Evolutionary conservation across 2,797 vertebrate species (phyloP), one percentile per base, ranked within the genome.

Genomic region (Mormyrus proboscirostris): DNA sequence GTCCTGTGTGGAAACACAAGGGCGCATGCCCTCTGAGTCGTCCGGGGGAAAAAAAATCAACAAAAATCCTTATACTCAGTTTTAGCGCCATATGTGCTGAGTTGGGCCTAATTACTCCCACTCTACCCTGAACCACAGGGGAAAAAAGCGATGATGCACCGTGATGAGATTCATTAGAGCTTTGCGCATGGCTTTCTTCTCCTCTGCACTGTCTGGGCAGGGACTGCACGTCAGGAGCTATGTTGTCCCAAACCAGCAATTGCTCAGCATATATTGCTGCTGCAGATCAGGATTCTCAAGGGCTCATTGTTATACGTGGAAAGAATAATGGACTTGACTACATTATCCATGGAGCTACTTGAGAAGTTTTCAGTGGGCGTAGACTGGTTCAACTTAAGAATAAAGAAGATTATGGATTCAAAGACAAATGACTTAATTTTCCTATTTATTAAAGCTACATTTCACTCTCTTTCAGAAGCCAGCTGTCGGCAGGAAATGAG

Each of bases 401-500:
- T 44, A 25, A 89, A 41, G 55, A 55, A 87, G 8, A 44, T 79
- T 86, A 51, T 33, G 22, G 14, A 41, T 88, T 59, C 47, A 19
- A 88, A 83, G 86, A 90, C 86, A 83, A 53, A 82, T 55, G 69
- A 76, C 73, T 83, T 83, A 59, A 88, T 88, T 84, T 83, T 84
- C 25, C n/a, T 84, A n/a, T 83, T 83, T 88, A 90, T 90, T 90
- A 83, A 89, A 90, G 57, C 29, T 55, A 79, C 91, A 38, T 0
- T 85, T 91, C 79, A 88, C 51, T 85, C 4, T 38, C 38, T 91
- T 91, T 73, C 93, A 98, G 97, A 93, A 62, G 92, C 93, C 82
- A 93, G 90, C 1, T 95, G 94, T 62, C 92, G 95, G 89, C 95
- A 91, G 6, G 91, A 95, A 91, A 83, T 94, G 88, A 95, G 96